Evolutionary conservation across 2,113 vertebrate species (phyloP).

Genomic region (Actinemys pallida): DNA sequence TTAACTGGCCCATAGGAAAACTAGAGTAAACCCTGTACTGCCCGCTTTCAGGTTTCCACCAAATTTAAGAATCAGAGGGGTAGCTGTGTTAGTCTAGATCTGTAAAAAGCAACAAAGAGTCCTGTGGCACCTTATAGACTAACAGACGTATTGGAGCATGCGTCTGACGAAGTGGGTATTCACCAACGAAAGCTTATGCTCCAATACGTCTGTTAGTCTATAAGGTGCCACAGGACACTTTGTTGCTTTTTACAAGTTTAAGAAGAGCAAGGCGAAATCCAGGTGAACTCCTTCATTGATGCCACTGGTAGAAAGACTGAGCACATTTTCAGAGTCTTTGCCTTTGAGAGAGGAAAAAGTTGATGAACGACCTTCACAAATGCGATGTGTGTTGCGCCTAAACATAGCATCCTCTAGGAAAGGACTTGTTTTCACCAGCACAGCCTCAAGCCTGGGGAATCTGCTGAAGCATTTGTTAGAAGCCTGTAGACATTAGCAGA

Average conservation of each 20-base stretch:
- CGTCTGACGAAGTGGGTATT: too few relatives aligned
- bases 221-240: too few relatives aligned
- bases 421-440: background rate
- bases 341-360: fast-evolving
- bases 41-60: background rate
- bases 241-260: background rate
- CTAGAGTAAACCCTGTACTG: background rate
- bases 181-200: too few relatives aligned
- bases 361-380: background rate
- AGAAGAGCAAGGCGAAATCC: background rate
- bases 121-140: too few relatives aligned
- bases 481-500: background rate
- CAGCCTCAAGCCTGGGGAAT: background rate
- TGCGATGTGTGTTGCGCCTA: background rate
- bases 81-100: too few relatives aligned
- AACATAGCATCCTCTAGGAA: background rate
- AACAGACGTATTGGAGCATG: too few relatives aligned
- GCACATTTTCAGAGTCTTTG: background rate
- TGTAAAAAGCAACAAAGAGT: too few relatives aligned
- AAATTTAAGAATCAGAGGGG: background rate
- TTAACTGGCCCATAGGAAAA: background rate
- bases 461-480: background rate
- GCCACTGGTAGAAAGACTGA: background rate
- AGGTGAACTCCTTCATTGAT: background rate
- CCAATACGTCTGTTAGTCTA: too few relatives aligned